phyloP scores from a whole-genome alignment of 2,113 vertebrate genomes.

The Gopherus flavomarginatus region DNA sequence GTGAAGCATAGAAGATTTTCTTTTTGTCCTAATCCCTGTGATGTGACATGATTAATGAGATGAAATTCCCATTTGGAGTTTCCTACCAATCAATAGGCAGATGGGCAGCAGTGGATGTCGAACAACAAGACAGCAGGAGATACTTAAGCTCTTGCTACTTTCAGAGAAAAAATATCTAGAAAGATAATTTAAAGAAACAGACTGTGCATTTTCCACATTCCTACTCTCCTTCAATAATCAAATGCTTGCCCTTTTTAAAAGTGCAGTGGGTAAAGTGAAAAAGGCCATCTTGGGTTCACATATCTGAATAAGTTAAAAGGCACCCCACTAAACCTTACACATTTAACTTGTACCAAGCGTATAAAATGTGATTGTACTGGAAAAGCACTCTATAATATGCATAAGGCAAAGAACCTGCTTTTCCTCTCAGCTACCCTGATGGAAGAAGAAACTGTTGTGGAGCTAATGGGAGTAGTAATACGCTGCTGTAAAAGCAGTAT shows the following conservation, averaged over 20 bases:
- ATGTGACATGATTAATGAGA: slow-evolving; percentile 86
- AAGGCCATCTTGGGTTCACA: background rate
- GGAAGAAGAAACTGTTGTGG: background rate
- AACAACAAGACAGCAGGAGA: slow-evolving; percentile 79
- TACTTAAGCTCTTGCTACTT: slow-evolving; percentile 75
- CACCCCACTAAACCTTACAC: background rate
- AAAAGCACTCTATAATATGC: background rate
- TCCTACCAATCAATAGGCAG: slow-evolving; percentile 82
- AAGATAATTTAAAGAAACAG: slow-evolving; percentile 72
- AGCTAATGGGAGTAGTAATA: background rate
- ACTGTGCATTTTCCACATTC: background rate
- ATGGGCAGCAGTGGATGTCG: slow-evolving; percentile 78
- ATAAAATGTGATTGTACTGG: background rate
- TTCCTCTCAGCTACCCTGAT: background rate
- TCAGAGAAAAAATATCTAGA: slow-evolving; percentile 56
- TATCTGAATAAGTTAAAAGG: background rate
- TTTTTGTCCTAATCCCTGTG: slow-evolving; percentile 77
- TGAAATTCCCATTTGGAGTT: slow-evolving; percentile 81
- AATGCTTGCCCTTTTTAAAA: background rate
- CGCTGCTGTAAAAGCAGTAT: background rate
- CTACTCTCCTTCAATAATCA: background rate
- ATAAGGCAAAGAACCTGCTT: background rate
- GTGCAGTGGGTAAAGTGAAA: background rate
- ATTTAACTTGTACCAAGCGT: background rate
- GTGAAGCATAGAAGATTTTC: slow-evolving; percentile 77